Conservation (phyloP, 2,888 invertebrate species). For the Sinopyrophorus schimmeli region DNA sequence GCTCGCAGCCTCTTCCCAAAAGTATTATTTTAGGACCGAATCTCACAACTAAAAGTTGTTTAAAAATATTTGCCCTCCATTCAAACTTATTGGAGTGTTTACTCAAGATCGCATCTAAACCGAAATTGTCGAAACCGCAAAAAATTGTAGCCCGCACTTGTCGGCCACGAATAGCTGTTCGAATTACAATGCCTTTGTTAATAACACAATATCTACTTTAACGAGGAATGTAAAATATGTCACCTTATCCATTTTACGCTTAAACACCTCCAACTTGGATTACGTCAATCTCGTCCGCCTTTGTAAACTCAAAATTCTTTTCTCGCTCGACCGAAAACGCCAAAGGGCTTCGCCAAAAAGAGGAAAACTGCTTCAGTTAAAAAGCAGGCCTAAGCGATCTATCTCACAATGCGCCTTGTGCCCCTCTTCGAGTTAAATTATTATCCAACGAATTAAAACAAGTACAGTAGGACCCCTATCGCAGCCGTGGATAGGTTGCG, state of each 20-base stretch:
- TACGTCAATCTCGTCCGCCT: constrained; percentile 7
- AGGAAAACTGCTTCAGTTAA: no score
- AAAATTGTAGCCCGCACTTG: constrained; percentile 38
- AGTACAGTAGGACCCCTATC: no score
- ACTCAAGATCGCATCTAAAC: constrained; percentile 22
- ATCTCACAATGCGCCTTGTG: no score
- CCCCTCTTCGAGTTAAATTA: no score
- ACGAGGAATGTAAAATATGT: constrained; percentile 42
- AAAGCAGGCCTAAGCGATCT: no score
- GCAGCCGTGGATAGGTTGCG: no score
- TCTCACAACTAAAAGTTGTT: constrained; percentile 13
- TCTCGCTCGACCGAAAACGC: not conserved
- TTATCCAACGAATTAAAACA: no score
- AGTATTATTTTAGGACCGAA: constrained; percentile 18
- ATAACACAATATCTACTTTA: constrained; percentile 36
- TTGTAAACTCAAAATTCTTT: not conserved
- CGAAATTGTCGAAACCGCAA: constrained; percentile 27
- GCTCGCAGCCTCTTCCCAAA: not conserved
- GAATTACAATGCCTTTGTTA: constrained; percentile 40
- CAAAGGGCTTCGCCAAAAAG: no score
- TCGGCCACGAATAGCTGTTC: constrained; percentile 31
- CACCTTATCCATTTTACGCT: constrained; percentile 39
- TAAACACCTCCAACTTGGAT: constrained; percentile 35
- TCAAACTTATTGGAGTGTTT: constrained; percentile 25
- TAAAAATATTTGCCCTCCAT: constrained; percentile 23